Evolutionary conservation across 1,140 invertebrate species (phyloP).

Genomic region (Lysiphlebus fabarum): DNA sequence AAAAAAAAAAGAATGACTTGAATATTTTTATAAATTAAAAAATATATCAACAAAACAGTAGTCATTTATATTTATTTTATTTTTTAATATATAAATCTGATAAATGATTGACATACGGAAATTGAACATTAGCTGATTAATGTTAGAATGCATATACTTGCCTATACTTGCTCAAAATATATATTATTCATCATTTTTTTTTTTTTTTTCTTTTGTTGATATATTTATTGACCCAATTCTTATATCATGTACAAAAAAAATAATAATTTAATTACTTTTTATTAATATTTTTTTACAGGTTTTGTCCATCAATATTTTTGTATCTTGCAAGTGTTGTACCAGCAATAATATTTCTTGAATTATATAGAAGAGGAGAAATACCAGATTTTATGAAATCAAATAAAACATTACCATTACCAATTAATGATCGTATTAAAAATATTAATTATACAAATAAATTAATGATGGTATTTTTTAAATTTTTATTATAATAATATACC

Average conservation of each 20-base stretch:
- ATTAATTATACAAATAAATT: too few species aligned
- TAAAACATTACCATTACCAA: too few species aligned
- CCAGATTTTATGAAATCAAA: too few species aligned
- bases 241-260: slow-evolving; percentile 23
- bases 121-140: slow-evolving; percentile 45
- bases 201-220: slow-evolving; percentile 4
- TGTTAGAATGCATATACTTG: slow-evolving; percentile 11
- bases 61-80: slow-evolving; percentile 8
- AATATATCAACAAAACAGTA: background rate
- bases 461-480: too few species aligned
- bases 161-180: slow-evolving; percentile 11
- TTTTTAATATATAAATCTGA: slow-evolving; percentile 13
- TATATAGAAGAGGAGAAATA: slow-evolving; percentile 53
- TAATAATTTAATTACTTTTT: slow-evolving; percentile 19
- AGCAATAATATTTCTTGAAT: slow-evolving; percentile 79
- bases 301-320: slow-evolving; percentile 82
- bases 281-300: slow-evolving; percentile 57
- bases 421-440: too few species aligned
- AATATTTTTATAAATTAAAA: slow-evolving; percentile 1
- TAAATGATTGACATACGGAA: slow-evolving; percentile 43
- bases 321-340: slow-evolving; percentile 79
- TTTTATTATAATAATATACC: too few species aligned
- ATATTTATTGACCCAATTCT: background rate
- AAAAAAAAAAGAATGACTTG: background rate
- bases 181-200: slow-evolving; percentile 18